These are phyloP conservation scores for Trogon surrucura DNA, from an alignment of 2,113 vertebrate species.

Conservation along the genomic window DNA sequence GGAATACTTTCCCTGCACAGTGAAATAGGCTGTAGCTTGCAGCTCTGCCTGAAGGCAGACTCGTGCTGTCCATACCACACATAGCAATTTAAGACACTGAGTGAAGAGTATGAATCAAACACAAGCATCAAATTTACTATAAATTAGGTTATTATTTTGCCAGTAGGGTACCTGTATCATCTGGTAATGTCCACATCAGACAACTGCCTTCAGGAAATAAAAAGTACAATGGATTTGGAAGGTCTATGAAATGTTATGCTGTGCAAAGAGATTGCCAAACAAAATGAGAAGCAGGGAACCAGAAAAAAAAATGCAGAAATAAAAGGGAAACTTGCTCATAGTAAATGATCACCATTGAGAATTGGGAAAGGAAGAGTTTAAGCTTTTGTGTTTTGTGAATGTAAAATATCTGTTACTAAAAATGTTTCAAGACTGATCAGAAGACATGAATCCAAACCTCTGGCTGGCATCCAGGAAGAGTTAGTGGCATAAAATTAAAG, in stretches of 20 bases:
- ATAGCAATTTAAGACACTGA: not conserved
- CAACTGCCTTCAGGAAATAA: not conserved
- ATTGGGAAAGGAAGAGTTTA: not conserved
- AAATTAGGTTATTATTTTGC: slow-evolving; percentile 34
- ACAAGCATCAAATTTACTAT: not conserved
- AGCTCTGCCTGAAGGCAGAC: not conserved
- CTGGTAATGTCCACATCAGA: not conserved
- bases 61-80: not conserved
- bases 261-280: not conserved
- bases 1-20: not conserved
- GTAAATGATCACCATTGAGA: not conserved
- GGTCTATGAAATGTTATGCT: not conserved
- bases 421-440: not conserved
- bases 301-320: not conserved
- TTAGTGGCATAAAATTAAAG: not conserved
- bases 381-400: not conserved
- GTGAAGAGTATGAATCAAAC: slow-evolving; percentile 3
- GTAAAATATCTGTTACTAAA: not conserved
- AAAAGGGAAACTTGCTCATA: not conserved
- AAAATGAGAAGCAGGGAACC: not conserved
- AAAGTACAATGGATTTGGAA: not conserved
- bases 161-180: not conserved
- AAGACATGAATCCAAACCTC: not conserved
- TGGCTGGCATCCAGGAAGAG: not conserved
- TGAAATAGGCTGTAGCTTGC: not conserved